These are phyloP conservation scores for Hesperia comma DNA, from an alignment of 2,888 invertebrate genomes.

Conservation along the genomic window DNA sequence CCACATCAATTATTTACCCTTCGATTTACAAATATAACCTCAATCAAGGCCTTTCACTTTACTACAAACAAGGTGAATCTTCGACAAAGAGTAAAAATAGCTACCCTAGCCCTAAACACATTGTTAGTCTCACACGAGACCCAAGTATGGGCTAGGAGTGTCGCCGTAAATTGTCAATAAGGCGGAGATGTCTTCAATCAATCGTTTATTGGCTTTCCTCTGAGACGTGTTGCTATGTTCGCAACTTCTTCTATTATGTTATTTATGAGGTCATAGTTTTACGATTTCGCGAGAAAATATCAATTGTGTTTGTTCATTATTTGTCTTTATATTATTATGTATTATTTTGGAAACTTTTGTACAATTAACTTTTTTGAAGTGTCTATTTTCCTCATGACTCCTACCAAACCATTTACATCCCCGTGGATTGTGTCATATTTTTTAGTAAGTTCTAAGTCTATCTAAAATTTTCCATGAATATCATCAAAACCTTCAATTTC, in stretches of 20 bases:
- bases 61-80: no score
- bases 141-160: slow-evolving; percentile 16
- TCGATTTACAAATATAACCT: slow-evolving; percentile 38
- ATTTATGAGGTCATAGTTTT: background rate
- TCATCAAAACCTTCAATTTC: no score
- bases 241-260: slow-evolving; percentile 14
- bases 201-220: slow-evolving; percentile 28
- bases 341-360: background rate
- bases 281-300: background rate
- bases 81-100: background rate
- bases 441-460: no score
- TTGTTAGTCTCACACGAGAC: slow-evolving; percentile 1
- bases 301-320: background rate
- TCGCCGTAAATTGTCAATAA: slow-evolving; percentile 24
- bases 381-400: no score
- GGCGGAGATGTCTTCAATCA: slow-evolving; percentile 26
- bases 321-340: background rate
- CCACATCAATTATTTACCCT: slow-evolving; percentile 36
- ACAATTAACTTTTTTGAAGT: no score
- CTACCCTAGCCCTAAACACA: slow-evolving; percentile 1
- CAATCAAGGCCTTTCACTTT: slow-evolving; percentile 39
- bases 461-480: no score
- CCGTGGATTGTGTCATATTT: no score
- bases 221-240: slow-evolving; percentile 10
- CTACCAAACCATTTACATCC: no score